phyloP scores from a whole-genome alignment of 2,797 vertebrate species.

The Hippopotamyrus pictus region DNA sequence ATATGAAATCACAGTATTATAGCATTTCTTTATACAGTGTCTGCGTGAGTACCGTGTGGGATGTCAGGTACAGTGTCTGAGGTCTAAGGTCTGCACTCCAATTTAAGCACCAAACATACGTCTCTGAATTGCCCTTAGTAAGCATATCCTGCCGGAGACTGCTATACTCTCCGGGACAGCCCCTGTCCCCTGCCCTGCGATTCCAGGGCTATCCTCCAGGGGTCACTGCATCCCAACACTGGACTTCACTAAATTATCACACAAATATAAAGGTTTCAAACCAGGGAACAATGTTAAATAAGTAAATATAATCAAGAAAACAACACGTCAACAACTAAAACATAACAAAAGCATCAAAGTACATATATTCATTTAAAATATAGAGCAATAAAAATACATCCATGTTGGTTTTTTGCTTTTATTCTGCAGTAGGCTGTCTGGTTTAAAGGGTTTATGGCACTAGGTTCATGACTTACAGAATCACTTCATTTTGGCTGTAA shows the following conservation, averaged over 20 bases:
- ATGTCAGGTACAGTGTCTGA: background rate
- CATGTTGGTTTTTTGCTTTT: background rate
- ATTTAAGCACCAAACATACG: background rate
- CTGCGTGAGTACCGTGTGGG: background rate
- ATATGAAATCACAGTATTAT: background rate
- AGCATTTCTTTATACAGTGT: background rate
- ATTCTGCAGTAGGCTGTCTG: background rate
- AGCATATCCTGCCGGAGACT: background rate
- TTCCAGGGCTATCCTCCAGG: background rate
- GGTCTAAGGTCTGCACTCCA: background rate
- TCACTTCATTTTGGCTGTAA: conserved; percentile 4
- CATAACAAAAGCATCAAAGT: background rate
- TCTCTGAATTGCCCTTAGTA: background rate
- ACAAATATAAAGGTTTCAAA: background rate
- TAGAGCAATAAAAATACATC: background rate
- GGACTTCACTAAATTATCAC: background rate
- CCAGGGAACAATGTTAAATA: background rate
- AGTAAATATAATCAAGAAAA: background rate
- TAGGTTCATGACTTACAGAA: conserved; percentile 21
- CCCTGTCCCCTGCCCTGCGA: background rate
- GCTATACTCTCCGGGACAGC: background rate
- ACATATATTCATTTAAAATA: background rate
- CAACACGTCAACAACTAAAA: background rate
- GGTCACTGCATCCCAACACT: background rate
- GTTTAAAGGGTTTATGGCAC: conserved; percentile 20